These are phyloP conservation scores for Chrysolina americana DNA, from an alignment of 2,888 invertebrate species.

Conservation along the genomic window DNA sequence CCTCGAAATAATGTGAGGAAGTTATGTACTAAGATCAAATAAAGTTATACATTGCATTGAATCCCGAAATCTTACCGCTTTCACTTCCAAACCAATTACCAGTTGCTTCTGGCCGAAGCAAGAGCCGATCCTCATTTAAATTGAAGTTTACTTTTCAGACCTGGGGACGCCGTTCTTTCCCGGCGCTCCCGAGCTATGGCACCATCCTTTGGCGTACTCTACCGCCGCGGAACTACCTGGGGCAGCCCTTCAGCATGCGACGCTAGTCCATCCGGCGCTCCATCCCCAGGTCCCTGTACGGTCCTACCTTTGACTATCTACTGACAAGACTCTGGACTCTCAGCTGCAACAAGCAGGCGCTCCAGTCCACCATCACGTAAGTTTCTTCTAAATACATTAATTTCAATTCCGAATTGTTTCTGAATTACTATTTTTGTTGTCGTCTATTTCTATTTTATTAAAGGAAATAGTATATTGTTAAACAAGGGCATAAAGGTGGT, in stretches of 20 bases:
- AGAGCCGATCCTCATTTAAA: slow-evolving; percentile 50
- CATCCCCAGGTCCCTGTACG: slow-evolving; percentile 98
- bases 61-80: neutral
- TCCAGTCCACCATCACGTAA: slow-evolving; percentile 74
- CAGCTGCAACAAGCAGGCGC: slow-evolving; percentile 65
- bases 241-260: slow-evolving; percentile 83
- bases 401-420: no score
- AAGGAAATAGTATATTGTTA: no score
- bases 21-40: no score
- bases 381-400: slow-evolving; percentile 57
- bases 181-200: slow-evolving; percentile 94
- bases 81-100: slow-evolving; percentile 10
- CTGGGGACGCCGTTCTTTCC: slow-evolving; percentile 97
- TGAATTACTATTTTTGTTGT: no score
- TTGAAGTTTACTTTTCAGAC: slow-evolving; percentile 76
- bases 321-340: slow-evolving; percentile 77
- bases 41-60: no score
- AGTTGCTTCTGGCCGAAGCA: slow-evolving; percentile 26
- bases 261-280: slow-evolving; percentile 96
- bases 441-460: no score
- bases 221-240: slow-evolving; percentile 77
- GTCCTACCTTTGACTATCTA: slow-evolving; percentile 98
- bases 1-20: no score
- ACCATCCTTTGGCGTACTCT: slow-evolving; percentile 88
- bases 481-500: no score